Evolutionary conservation across 2,888 invertebrate species (phyloP).

Genomic region (Hyposoter didymator): DNA sequence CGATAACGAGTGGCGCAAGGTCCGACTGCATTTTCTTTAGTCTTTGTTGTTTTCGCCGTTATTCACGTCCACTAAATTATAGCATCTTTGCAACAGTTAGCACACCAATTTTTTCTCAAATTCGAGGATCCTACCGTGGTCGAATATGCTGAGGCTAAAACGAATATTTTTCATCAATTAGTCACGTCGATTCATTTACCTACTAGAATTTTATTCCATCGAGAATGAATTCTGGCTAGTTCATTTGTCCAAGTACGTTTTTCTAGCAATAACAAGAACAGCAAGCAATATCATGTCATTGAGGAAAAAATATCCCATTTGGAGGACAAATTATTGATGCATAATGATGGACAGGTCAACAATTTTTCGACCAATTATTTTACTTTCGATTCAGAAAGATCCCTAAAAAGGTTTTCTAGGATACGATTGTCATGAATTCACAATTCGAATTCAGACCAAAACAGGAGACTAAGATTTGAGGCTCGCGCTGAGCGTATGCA

Average conservation of each 20-base stretch:
- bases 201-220: neutral
- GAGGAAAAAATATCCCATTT: neutral
- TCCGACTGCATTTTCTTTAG: neutral
- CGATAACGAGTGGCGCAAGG: neutral
- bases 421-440: neutral
- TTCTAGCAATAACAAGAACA: no score
- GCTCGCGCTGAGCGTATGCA: neutral
- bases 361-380: neutral
- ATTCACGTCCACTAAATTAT: neutral
- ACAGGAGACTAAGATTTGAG: neutral
- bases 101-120: neutral
- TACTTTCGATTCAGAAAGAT: neutral
- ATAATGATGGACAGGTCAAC: neutral
- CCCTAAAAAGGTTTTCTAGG: neutral
- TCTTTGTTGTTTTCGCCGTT: neutral
- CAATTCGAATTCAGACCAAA: neutral
- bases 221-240: neutral
- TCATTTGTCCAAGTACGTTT: neutral
- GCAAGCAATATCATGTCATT: neutral
- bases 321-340: neutral
- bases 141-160: neutral
- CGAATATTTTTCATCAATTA: neutral
- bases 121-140: neutral
- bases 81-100: neutral
- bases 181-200: neutral